Conservation (phyloP, 2,797 vertebrate species). For the Odontamblyopus lacepedii region DNA sequence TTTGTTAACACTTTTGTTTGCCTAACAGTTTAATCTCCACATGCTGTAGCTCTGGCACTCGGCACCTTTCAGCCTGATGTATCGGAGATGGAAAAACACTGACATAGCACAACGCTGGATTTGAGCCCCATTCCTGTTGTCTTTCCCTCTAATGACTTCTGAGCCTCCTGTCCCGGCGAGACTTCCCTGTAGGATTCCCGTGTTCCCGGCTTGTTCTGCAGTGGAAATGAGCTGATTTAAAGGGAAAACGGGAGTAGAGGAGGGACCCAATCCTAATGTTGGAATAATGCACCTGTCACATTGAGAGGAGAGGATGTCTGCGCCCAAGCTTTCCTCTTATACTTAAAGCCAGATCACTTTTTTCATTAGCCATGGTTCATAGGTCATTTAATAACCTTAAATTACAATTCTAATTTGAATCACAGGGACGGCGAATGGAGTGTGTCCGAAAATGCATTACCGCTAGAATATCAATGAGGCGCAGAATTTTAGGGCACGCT, state of each 20-base stretch:
- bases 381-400: constrained; percentile 65
- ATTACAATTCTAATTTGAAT: constrained; percentile 61
- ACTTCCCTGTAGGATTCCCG: constrained; percentile 41
- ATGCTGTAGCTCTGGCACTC: constrained; percentile 28
- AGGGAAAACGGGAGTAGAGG: constrained; percentile 14
- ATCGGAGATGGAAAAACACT: constrained; percentile 31
- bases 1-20: constrained; percentile 45
- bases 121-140: constrained; percentile 43
- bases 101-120: constrained; percentile 34
- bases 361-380: constrained; percentile 47
- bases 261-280: constrained; percentile 15
- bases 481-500: constrained; percentile 17
- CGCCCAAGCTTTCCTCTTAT: constrained; percentile 20
- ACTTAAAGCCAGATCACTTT: constrained; percentile 36
- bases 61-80: constrained; percentile 37
- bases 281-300: constrained; percentile 38
- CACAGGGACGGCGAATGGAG: constrained; percentile 59
- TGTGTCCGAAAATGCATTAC: constrained; percentile 53
- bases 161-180: constrained; percentile 48
- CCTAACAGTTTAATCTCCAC: constrained; percentile 42
- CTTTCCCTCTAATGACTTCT: constrained; percentile 52
- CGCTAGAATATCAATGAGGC: constrained; percentile 54
- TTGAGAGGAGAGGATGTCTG: not conserved
- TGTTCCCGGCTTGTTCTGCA: constrained; percentile 25
- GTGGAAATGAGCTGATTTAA: constrained; percentile 16